Evolutionary conservation across 2,113 vertebrate species (phyloP).

Genomic region (Rhinogobius similis): DNA sequence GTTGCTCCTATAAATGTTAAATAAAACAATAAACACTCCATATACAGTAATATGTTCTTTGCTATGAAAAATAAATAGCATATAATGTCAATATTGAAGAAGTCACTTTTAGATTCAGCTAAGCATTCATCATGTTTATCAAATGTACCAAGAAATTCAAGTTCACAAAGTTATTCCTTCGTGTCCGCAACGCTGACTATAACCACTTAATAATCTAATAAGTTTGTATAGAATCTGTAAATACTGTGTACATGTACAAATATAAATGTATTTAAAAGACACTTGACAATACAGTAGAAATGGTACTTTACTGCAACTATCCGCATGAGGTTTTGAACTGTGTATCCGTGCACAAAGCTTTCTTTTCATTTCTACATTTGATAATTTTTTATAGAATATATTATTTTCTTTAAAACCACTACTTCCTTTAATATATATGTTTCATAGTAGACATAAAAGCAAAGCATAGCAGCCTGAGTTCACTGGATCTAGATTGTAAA

Average conservation of each 20-base stretch:
- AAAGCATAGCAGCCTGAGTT: conserved; percentile 66
- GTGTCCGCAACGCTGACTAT: conserved; percentile 61
- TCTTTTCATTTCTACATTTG: conserved; percentile 52
- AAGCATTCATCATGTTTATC: conserved; percentile 68
- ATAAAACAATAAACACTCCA: conserved; percentile 65
- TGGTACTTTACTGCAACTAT: conserved; percentile 64
- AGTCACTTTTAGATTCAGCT: conserved; percentile 73
- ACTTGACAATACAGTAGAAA: conserved; percentile 69
- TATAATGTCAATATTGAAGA: conserved; percentile 77
- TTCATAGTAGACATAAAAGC: conserved; percentile 64
- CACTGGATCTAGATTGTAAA: conserved; percentile 69
- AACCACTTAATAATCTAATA: conserved; percentile 65
- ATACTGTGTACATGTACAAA: conserved; percentile 74
- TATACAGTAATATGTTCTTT: conserved; percentile 61
- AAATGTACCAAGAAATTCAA: conserved; percentile 73
- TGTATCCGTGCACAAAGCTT: conserved; percentile 65
- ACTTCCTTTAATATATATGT: conserved; percentile 56
- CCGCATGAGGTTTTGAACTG: conserved; percentile 43
- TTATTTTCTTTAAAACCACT: conserved; percentile 47
- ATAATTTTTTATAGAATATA: conserved; percentile 52
- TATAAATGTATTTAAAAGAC: conserved; percentile 75
- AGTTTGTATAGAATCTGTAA: conserved; percentile 63
- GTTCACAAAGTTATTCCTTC: conserved; percentile 46
- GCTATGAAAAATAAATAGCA: conserved; percentile 92
- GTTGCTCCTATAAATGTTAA: conserved; percentile 41